Conservation (phyloP, 2,113 vertebrate species). For the Lutjanus erythropterus region DNA sequence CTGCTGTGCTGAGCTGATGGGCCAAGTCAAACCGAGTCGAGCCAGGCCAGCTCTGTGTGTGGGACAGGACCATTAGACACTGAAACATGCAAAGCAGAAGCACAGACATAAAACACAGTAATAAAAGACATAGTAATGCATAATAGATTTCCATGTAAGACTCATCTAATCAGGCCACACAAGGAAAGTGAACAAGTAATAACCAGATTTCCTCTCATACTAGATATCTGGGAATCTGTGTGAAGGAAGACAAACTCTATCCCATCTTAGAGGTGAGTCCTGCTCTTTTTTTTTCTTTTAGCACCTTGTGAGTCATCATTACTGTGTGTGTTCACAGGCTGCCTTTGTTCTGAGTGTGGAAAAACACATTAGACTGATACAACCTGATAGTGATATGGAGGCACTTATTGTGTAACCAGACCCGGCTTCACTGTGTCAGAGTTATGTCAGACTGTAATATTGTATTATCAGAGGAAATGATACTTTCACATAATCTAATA, state of each 20-base stretch:
- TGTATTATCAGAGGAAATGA: neutral
- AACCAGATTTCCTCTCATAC: constrained; percentile 33
- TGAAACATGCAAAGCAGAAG: too few species aligned
- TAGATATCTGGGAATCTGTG: constrained; percentile 92
- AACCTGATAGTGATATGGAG: constrained; percentile 17
- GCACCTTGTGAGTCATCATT: constrained; percentile 21
- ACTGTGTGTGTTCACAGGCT: neutral
- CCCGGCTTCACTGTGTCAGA: neutral
- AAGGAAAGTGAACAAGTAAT: neutral
- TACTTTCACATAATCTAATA: neutral
- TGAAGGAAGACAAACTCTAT: constrained; percentile 91
- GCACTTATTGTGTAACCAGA: neutral
- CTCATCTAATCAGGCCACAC: neutral
- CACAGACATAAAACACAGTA: too few species aligned
- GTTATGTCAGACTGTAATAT: neutral
- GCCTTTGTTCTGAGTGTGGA: constrained; percentile 18
- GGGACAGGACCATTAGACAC: too few species aligned
- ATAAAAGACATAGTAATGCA: neutral
- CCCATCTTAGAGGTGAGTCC: constrained; percentile 90
- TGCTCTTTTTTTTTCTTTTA: constrained; percentile 19
- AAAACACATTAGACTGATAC: constrained; percentile 17
- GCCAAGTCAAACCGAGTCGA: too few species aligned
- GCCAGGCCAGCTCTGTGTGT: too few species aligned
- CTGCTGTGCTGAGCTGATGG: too few species aligned
- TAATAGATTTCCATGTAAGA: neutral